Conservation (phyloP, 2,888 invertebrate genomes). For the Sinelater perroti region DNA sequence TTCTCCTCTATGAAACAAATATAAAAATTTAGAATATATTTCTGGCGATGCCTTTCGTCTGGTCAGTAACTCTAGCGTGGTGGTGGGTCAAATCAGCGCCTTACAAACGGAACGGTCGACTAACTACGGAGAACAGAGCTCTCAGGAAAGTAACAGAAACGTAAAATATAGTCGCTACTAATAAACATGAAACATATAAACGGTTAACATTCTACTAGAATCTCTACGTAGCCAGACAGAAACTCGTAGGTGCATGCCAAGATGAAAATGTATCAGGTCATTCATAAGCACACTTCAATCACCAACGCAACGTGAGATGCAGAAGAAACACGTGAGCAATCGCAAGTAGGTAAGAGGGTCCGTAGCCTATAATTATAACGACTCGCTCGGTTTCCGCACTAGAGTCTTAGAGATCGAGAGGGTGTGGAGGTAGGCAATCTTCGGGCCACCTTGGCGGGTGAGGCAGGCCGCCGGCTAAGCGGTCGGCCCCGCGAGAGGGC, state of each 20-base stretch:
- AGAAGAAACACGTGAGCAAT: conserved; percentile 48
- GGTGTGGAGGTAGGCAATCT: conserved; percentile 38
- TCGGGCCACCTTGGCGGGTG: conserved; percentile 53
- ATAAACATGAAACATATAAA: conserved; percentile 45
- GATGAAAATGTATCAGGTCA: conserved; percentile 39
- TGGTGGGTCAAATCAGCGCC: conserved; percentile 11
- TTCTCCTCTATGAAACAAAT: conserved; percentile 37
- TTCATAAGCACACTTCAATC: conserved; percentile 47
- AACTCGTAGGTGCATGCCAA: conserved; percentile 53
- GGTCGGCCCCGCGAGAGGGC: conserved; percentile 42
- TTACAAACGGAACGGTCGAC: not conserved
- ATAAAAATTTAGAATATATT: conserved; percentile 42
- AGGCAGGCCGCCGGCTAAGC: conserved; percentile 44
- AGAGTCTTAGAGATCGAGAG: conserved; percentile 29
- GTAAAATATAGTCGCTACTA: conserved; percentile 28
- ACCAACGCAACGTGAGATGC: conserved; percentile 45
- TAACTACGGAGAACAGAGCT: conserved; percentile 9
- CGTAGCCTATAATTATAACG: conserved; percentile 40
- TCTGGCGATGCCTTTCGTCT: conserved; percentile 40
- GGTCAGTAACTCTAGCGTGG: conserved; percentile 35
- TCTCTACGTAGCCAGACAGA: conserved; percentile 51
- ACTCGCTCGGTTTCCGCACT: conserved; percentile 44
- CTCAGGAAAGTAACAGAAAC: conserved; percentile 15
- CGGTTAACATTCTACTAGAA: conserved; percentile 47
- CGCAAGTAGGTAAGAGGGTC: conserved; percentile 47